Evolutionary conservation across 1,140 invertebrate species (phyloP), one percentile per base, ranked within the genome.

Genomic region (Doryteuthis pealeii): DNA sequence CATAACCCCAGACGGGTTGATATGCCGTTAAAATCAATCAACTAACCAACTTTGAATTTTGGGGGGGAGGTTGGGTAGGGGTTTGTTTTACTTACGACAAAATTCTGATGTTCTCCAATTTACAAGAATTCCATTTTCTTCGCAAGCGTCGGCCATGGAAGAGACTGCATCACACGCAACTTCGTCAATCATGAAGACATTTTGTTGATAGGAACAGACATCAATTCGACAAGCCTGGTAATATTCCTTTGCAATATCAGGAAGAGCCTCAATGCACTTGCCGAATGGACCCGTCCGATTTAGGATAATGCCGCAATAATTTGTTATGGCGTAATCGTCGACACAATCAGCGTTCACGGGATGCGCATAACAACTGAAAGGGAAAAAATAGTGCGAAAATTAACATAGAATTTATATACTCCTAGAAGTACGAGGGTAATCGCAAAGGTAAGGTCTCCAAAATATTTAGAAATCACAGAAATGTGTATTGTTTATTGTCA

Each of bases 51-150:
- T n/a, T n/a, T n/a, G n/a, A n/a, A n/a, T n/a, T n/a, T n/a, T n/a
- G n/a, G n/a, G n/a, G n/a, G n/a, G n/a, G n/a, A n/a, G n/a, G n/a
- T n/a, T n/a, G n/a, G n/a, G n/a, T n/a, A n/a, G n/a, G n/a, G n/a
- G n/a, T n/a, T n/a, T n/a, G n/a, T n/a, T n/a, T 5, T 71, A 75
- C 76, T 49, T 74, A 81, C 80, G 75, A 68, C 80, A 81, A 30
- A 79, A 72, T 12, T 15, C 30, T 4, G 49, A 15, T 10, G 30
- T 69, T 45, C 80, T 79, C 80, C 80, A 81, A 43, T 74, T 74
- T 5, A 79, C 71, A 8, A 58, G 32, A 3, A 79, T 43, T 8
- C 80, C 80, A 66, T 58, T 72, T 22, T 74, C 74, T 33, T 62
- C 65, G 68, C 80, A 81, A 22, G 78, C 74, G 43, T 77, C 74